These are phyloP conservation scores for Columba livia DNA, from an alignment of 2,113 vertebrate genomes.

Conservation along the genomic window DNA sequence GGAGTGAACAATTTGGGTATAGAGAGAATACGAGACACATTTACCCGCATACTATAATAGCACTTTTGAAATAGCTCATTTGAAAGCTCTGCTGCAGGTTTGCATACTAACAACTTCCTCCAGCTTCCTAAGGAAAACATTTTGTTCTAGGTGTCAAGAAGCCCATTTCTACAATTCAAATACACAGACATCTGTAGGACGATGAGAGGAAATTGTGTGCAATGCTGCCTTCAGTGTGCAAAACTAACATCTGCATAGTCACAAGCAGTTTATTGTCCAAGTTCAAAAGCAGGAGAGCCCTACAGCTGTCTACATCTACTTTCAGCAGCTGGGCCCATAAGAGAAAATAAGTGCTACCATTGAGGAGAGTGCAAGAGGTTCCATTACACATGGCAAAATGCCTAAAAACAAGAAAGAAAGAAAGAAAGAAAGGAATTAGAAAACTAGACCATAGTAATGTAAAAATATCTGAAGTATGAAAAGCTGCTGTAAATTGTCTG, in stretches of 20 bases:
- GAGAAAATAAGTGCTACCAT: not conserved
- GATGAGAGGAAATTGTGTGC: not conserved
- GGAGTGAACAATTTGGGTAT: not conserved
- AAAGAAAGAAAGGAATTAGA: not conserved
- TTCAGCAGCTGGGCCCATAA: conserved; percentile 17
- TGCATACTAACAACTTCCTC: conserved; percentile 8
- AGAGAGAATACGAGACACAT: not conserved
- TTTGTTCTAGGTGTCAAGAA: conserved; percentile 27
- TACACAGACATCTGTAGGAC: not conserved
- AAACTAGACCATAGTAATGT: not conserved
- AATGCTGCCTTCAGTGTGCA: not conserved
- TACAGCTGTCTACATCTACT: conserved; percentile 15
- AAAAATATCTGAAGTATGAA: not conserved
- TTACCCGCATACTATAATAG: not conserved
- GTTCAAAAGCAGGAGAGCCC: conserved; percentile 6
- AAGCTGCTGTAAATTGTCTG: not conserved
- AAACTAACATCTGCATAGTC: not conserved
- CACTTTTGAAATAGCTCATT: not conserved
- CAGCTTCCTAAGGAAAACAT: not conserved
- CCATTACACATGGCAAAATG: not conserved
- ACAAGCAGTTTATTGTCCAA: not conserved
- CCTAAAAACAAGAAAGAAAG: not conserved
- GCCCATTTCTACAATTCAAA: conserved; percentile 11
- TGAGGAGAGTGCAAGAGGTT: not conserved
- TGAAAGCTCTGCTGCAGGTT: not conserved